Evolutionary conservation across 2,797 vertebrate genomes (phyloP).

Genomic region (Sarcoramphus papa): DNA sequence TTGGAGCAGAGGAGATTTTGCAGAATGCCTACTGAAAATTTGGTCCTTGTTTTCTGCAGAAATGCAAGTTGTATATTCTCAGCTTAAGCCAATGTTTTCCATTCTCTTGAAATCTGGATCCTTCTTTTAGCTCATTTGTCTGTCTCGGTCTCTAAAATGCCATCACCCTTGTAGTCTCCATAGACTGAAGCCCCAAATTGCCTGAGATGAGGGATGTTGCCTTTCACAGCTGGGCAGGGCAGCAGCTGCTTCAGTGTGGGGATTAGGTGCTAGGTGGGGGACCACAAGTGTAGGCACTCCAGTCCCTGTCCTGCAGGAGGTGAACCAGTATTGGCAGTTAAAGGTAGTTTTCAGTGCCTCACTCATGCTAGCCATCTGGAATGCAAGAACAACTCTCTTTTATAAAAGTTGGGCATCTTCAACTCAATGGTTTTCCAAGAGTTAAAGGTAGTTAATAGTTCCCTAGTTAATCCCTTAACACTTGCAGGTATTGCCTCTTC

Average conservation of each 20-base stretch:
- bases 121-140: not conserved
- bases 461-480: not conserved
- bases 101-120: not conserved
- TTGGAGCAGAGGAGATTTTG: not conserved
- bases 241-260: not conserved
- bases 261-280: fast-evolving
- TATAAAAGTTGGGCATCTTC: not conserved
- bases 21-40: not conserved
- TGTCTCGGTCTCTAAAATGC: not conserved
- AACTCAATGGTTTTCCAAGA: not conserved
- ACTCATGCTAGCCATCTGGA: not conserved
- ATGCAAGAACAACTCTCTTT: not conserved
- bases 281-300: fast-evolving
- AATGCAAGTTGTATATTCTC: fast-evolving
- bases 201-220: not conserved
- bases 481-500: not conserved
- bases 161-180: not conserved
- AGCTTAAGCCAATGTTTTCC: not conserved
- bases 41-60: not conserved
- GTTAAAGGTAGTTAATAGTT: not conserved
- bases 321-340: not conserved
- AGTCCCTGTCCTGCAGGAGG: not conserved
- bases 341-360: not conserved
- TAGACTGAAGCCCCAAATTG: not conserved
- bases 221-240: not conserved